A percentile compares a stretch with the other conserved stretches of the same genome.
phyloP scores from a whole-genome alignment of 2,113 vertebrate genomes.

The Hoplias malabaricus region DNA sequence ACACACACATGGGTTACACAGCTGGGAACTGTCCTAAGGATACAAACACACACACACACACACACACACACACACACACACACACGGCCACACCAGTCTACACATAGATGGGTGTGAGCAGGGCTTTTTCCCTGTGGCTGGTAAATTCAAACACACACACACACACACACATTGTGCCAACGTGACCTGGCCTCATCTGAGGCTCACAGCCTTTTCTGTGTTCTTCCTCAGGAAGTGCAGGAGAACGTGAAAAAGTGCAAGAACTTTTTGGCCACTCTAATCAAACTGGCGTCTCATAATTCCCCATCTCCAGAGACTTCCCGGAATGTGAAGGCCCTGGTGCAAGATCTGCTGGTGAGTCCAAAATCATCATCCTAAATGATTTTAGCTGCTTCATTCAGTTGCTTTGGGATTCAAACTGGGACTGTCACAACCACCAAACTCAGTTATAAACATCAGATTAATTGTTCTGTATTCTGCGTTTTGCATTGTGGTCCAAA shows the following conservation, averaged over 20 bases:
- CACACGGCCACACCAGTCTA: background rate
- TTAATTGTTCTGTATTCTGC: too few relatives aligned
- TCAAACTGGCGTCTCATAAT: conserved; percentile 87
- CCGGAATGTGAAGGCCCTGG: conserved; percentile 85
- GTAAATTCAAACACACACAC: conserved; percentile 17
- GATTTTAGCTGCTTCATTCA: too few relatives aligned
- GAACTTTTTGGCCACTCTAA: conserved; percentile 86
- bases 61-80: conserved; percentile 30
- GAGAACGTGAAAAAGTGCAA: conserved; percentile 91
- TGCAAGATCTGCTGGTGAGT: conserved; percentile 87
- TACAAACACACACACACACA: background rate
- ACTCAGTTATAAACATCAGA: too few relatives aligned
- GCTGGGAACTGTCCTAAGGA: background rate
- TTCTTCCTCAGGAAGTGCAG: conserved; percentile 81
- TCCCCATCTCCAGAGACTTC: conserved; percentile 85
- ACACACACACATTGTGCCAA: background rate
- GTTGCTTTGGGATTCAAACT: too few relatives aligned
- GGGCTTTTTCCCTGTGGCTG: background rate
- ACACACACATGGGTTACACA: conserved; percentile 29
- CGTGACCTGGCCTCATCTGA: background rate
- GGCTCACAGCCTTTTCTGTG: background rate
- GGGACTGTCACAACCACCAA: too few relatives aligned
- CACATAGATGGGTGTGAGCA: conserved; percentile 12
- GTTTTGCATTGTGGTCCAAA: too few relatives aligned
- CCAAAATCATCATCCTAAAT: background rate